A percentile compares a stretch with the other conserved stretches of the same genome.
Conservation (phyloP, 1,140 invertebrate species). For the Diprion similis region DNA sequence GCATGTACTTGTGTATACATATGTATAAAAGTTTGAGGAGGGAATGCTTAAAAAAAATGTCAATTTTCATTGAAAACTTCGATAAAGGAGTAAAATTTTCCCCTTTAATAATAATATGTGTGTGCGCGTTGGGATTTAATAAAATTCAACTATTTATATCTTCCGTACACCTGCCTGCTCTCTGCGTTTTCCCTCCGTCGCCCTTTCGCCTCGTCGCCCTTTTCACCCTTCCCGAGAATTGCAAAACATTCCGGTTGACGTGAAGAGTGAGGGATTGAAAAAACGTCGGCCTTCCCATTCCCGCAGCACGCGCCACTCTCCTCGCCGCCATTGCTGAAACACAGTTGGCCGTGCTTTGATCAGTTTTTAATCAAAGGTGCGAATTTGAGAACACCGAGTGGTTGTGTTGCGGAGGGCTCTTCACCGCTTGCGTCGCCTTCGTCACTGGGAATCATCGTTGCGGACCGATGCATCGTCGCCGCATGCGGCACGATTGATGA, state of each 20-base stretch:
- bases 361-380: conserved; percentile 7
- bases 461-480: not conserved
- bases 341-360: not conserved
- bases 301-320: not conserved
- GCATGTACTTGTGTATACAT: too few relatives aligned
- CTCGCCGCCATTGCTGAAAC: not conserved
- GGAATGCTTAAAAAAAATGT: not conserved
- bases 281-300: not conserved
- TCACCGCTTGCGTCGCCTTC: not conserved
- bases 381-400: conserved; percentile 1
- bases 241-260: conserved; percentile 4
- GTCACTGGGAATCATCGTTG: not conserved
- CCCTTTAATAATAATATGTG: not conserved
- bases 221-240: not conserved
- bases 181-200: conserved; percentile 1
- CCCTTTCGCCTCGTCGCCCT: not conserved
- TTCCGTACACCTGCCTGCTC: conserved; percentile 1
- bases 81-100: not conserved
- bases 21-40: too few relatives aligned
- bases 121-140: not conserved
- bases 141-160: not conserved
- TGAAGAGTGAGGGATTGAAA: conserved; percentile 6
- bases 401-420: not conserved
- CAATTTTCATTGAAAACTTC: not conserved
- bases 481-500: not conserved